Base-by-base conservation (phyloP, 2,797 vertebrate species). In the Monodelphis domestica region DNA sequence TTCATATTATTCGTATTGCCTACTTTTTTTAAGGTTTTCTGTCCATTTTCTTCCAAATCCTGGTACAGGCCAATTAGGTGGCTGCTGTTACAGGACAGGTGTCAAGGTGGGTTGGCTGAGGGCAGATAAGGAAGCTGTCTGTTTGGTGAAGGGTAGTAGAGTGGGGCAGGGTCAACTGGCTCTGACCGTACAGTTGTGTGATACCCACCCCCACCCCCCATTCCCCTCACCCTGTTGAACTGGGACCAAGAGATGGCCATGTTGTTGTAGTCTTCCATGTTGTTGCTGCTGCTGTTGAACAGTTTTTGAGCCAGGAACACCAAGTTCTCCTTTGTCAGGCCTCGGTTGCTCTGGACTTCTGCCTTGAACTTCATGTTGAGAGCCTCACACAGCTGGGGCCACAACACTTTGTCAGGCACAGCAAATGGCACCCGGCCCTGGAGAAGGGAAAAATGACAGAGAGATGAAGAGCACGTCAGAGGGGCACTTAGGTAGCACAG, bases 341-440 rank as follows among this genome's bases (percentile, higher is more conserved):
- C 99, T 0, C 99, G 99, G 90, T 97, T 98, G 92, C 99, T 99
- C 98, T 99, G 99, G 98, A 99, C 99, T 97, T 99, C 99, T 0
- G 99, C 99, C 98, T 99, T 99, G 98, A 99, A 99, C 97, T 99
- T 99, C 99, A 99, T 99, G 97, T 99, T 99, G n/a, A 99, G 99
- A 0, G 99, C 99, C 91, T 99, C 99, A 0, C 99, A 99, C 87
- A 99, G 98, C 98, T 99, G 99, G 0, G 99, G 99, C 99, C 99
- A 99, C 95, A 99, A 97, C 95, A 99, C 99, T 95, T 99, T 99
- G 97, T 99, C 99, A 0, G 99, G 99, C 78, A 99, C 99, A 0
- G 99, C 98, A 1, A 99, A 99, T 0, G 99, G 99, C 89, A 99
- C 99, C 0, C 99, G 98, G 96, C 99, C 99, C 99, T 99, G 97